Evolutionary conservation across 2,888 invertebrate genomes (phyloP).

Genomic region (Nectonema munidae): DNA sequence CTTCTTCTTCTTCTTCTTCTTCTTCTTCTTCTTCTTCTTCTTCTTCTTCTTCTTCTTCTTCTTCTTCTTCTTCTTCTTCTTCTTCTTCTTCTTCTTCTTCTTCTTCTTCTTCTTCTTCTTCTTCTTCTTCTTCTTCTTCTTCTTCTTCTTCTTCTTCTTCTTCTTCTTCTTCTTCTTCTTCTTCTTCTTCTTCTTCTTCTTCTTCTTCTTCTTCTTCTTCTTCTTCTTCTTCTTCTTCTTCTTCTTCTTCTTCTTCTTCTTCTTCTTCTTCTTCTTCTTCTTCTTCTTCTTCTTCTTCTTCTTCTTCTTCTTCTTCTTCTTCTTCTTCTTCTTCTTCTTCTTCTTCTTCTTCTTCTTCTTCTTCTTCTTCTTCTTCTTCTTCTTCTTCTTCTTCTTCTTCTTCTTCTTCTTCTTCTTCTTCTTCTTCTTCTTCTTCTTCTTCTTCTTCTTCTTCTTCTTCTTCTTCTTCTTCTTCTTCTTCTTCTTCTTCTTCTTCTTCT

Average conservation of each 20-base stretch:
- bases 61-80: constrained; percentile 10
- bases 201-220: constrained; percentile 11
- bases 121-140: constrained; percentile 11
- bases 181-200: constrained; percentile 11
- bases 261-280: constrained; percentile 12
- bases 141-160: constrained; percentile 12
- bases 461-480: constrained; percentile 13
- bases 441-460: constrained; percentile 11
- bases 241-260: constrained; percentile 11
- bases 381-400: constrained; percentile 13
- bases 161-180: constrained; percentile 11
- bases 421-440: constrained; percentile 12
- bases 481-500: constrained; percentile 10
- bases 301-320: constrained; percentile 12
- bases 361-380: constrained; percentile 10
- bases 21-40: constrained; percentile 11
- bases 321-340: constrained; percentile 11
- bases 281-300: constrained; percentile 11
- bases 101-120: constrained; percentile 12
- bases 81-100: constrained; percentile 12
- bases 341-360: constrained; percentile 13
- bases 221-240: constrained; percentile 12
- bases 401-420: constrained; percentile 10
- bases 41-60: constrained; percentile 13
- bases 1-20: constrained; percentile 12